Base-by-base conservation (phyloP, 2,888 invertebrate species). In the Anthrax anthrax region DNA sequence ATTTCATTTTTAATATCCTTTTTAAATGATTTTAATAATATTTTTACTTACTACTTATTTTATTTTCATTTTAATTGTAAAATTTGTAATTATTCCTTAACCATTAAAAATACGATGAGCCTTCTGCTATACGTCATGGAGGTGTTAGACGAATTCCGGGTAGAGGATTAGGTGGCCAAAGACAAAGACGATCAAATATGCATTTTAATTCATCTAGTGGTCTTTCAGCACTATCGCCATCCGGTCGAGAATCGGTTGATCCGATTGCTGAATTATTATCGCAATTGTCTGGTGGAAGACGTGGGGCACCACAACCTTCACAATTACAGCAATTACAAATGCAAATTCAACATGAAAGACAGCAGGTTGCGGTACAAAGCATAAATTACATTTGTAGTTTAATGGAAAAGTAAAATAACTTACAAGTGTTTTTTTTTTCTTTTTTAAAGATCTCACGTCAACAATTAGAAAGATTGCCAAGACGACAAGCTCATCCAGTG, bases 221-320 rank as follows among this genome's bases (percentile, higher is more conserved):
- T 51, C 76, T 90, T 60, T 84, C 88, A 60, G 84, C 86, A 56
- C 71, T 87, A 61, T 87, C 87, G 58, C 90, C 92, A 56, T 89
- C 67, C 42, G 85, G 85, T 60, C 80, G 94, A 58, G 94, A 94
- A 68, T 82, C 88, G 53, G 94, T 94, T 53, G 96, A 96, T 74
- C 95, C 95, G 50, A 95, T 95, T 61, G 90, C 94, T 53, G 96
- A 96, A 74, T 75, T 96, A 54, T 73, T 96, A 54, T 92, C 94
- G 49, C 95, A 95, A 72, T 75, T 96, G 66, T 92, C 94, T 43
- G 92, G 92, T 59, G 94, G 92, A 55, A 76, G 95, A 60, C 82
- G 72, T 52, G 71, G 68, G 55, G 70, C 70, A 60, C 74, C 73
- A 67, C 75, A 58, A 58, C 83, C 86, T 56, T 81, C 83, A 57